Conservation (phyloP, 1,140 invertebrate genomes). For the Drosophila takahashii region DNA sequence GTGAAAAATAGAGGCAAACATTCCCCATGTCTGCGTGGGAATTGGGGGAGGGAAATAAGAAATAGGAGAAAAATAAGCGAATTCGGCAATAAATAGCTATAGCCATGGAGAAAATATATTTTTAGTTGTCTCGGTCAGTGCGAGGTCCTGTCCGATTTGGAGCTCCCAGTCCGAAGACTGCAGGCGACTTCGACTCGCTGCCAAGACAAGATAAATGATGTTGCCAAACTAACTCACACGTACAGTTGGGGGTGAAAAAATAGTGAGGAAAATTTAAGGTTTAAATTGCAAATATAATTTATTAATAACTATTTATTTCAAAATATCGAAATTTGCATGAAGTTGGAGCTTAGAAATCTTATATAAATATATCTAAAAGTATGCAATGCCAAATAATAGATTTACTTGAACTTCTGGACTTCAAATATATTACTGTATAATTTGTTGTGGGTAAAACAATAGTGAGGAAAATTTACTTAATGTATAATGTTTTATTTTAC, state of each 20-base stretch:
- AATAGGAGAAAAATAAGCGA: slow-evolving; percentile 34
- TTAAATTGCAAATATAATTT: no score
- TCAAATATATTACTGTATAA: neutral
- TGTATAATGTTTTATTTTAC: no score
- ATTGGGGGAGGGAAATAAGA: neutral
- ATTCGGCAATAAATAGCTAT: slow-evolving; percentile 71
- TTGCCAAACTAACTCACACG: slow-evolving; percentile 54
- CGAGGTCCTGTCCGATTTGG: slow-evolving; percentile 37
- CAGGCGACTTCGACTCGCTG: slow-evolving; percentile 40
- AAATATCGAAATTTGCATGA: no score
- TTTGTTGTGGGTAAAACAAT: no score
- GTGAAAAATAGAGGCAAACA: slow-evolving; percentile 66
- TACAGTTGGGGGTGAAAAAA: neutral
- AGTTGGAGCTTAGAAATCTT: no score
- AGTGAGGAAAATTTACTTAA: no score
- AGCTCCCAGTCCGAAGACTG: slow-evolving; percentile 23
- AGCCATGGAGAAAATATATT: slow-evolving; percentile 46
- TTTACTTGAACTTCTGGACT: no score
- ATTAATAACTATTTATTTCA: no score
- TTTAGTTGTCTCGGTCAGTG: slow-evolving; percentile 49
- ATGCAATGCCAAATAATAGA: no score
- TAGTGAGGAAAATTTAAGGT: neutral
- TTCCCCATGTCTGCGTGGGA: slow-evolving; percentile 15
- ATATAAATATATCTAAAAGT: no score
- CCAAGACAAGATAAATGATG: slow-evolving; percentile 76